Evolutionary conservation across 1,140 invertebrate genomes (phyloP).

Genomic region (Drosophila novamexicana): DNA sequence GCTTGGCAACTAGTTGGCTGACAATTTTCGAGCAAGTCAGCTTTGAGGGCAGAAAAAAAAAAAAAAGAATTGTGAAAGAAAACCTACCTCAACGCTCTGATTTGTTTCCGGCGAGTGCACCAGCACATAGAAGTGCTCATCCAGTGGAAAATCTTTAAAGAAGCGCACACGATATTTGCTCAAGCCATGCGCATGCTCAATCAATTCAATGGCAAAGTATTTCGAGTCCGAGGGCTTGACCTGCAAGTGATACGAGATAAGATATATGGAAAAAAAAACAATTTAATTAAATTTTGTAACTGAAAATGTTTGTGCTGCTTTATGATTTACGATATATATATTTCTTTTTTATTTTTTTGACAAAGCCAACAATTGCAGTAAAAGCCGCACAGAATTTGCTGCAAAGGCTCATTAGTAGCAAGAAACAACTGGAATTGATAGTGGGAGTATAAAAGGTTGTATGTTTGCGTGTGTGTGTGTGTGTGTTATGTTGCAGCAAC

Average conservation of each 20-base stretch:
- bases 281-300: slow-evolving; percentile 14
- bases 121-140: slow-evolving; percentile 51
- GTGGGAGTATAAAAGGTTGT: neutral
- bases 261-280: slow-evolving; percentile 7
- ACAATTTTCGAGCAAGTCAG: neutral
- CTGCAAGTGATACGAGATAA: slow-evolving; percentile 16
- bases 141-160: slow-evolving; percentile 48
- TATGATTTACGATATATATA: slow-evolving; percentile 10
- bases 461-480: neutral
- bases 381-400: slow-evolving; percentile 12
- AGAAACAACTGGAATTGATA: slow-evolving; percentile 1
- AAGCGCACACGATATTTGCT: slow-evolving; percentile 63
- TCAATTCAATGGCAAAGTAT: slow-evolving; percentile 55
- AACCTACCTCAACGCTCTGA: slow-evolving; percentile 59
- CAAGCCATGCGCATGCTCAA: slow-evolving; percentile 62
- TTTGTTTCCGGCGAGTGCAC: slow-evolving; percentile 61
- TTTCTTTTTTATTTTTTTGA: neutral
- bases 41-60: too few species aligned
- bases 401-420: slow-evolving; percentile 28
- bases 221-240: slow-evolving; percentile 57
- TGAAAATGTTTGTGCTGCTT: neutral
- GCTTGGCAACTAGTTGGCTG: neutral
- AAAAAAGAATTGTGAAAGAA: neutral
- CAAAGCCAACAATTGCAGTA: neutral
- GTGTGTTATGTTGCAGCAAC: neutral